These are phyloP conservation scores for Alloscopus bannaensis DNA, from an alignment of 2,888 invertebrate genomes.

Conservation along the genomic window DNA sequence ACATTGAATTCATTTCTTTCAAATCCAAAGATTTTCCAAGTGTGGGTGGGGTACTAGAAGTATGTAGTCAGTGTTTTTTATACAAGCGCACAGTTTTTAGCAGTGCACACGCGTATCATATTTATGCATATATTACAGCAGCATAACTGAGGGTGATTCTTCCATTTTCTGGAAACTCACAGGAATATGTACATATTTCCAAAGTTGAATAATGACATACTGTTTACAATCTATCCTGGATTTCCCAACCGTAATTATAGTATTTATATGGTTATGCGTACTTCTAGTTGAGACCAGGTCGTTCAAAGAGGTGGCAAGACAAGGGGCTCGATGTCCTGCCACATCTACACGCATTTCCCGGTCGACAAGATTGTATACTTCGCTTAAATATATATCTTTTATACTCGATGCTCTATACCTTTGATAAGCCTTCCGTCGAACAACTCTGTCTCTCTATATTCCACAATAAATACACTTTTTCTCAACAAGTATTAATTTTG, in stretches of 20 bases:
- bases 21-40: no score
- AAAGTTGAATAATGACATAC: no score
- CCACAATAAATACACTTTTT: not conserved
- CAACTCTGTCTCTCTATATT: no score
- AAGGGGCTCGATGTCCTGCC: slow-evolving; percentile 67
- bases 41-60: no score
- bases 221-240: no score
- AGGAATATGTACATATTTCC: no score
- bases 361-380: no score
- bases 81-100: not conserved
- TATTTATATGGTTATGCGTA: not conserved
- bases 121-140: not conserved
- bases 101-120: not conserved
- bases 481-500: not conserved
- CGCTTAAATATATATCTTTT: not conserved
- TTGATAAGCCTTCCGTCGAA: no score
- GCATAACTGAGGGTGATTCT: no score
- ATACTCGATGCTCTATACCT: not conserved
- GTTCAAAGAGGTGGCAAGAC: slow-evolving; percentile 57
- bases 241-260: slow-evolving; percentile 3
- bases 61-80: no score
- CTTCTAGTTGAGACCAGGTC: not conserved
- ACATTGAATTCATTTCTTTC: no score
- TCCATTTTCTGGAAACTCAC: no score
- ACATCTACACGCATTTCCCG: slow-evolving; percentile 19